Percentiles rank a stretch among this genome's conserved stretches.
phyloP scores from a whole-genome alignment of 2,888 invertebrate species.

The Ennomos fuscantarius region DNA sequence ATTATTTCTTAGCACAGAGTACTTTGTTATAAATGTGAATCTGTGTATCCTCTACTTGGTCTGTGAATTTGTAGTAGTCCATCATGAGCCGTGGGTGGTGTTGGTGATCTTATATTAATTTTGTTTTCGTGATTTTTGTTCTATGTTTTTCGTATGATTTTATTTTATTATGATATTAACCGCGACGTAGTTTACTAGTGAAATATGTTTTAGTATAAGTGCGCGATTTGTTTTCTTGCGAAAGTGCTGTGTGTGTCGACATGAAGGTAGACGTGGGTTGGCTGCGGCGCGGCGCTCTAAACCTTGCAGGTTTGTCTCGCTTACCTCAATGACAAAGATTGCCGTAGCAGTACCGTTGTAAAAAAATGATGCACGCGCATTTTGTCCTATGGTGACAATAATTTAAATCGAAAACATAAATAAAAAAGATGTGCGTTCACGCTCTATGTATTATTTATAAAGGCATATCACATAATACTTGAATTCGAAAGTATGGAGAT shows the following conservation, averaged over 20 bases:
- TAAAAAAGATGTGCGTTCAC: too few relatives aligned
- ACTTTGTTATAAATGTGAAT: too few relatives aligned
- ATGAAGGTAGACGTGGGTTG: slow-evolving; percentile 74
- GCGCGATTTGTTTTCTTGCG: slow-evolving; percentile 48
- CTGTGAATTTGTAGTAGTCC: too few relatives aligned
- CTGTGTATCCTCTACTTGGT: too few relatives aligned
- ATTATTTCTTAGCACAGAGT: too few relatives aligned
- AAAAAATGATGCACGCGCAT: not conserved
- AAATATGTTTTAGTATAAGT: slow-evolving; percentile 55
- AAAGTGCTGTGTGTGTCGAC: slow-evolving; percentile 64
- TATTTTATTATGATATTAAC: slow-evolving; percentile 47
- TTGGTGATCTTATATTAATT: slow-evolving; percentile 52
- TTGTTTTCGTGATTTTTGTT: slow-evolving; percentile 59
- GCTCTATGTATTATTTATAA: too few relatives aligned
- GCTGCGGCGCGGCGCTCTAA: slow-evolving; percentile 69
- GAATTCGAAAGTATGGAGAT: too few relatives aligned
- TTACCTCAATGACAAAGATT: slow-evolving; percentile 32
- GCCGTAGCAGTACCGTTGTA: slow-evolving; percentile 18
- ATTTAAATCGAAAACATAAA: too few relatives aligned
- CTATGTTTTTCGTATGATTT: slow-evolving; percentile 61
- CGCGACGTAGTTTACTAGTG: slow-evolving; percentile 40
- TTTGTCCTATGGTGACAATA: too few relatives aligned
- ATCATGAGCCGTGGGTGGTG: slow-evolving; percentile 52
- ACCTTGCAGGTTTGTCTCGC: slow-evolving; percentile 71
- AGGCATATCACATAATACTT: too few relatives aligned